phyloP scores from a whole-genome alignment of 2,888 invertebrate species.

The Noctua comes region DNA sequence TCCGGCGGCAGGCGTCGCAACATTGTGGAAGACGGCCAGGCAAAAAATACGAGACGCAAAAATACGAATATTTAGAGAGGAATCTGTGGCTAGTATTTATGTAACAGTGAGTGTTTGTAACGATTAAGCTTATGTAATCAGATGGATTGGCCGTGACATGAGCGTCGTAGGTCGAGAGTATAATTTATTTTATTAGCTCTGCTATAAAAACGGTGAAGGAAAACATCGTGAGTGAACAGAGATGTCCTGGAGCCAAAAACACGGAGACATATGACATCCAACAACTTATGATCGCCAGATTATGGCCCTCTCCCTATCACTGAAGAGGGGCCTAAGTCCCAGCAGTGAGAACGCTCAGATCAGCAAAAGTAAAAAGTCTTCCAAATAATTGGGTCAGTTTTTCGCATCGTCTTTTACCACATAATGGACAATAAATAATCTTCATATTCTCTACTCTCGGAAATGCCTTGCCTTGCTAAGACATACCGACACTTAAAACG shows the following conservation, averaged over 20 bases:
- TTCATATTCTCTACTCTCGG: not conserved
- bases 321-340: not conserved
- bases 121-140: too few species aligned
- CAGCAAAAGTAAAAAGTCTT: not conserved
- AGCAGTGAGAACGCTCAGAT: not conserved
- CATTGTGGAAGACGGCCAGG: too few species aligned
- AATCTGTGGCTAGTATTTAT: not conserved
- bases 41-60: not conserved
- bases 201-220: not conserved
- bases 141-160: not conserved
- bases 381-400: not conserved
- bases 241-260: not conserved
- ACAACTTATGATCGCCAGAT: not conserved
- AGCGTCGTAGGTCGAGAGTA: not conserved
- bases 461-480: not conserved
- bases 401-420: not conserved
- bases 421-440: not conserved
- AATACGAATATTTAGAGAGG: slow-evolving; percentile 18
- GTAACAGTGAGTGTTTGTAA: not conserved
- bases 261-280: not conserved
- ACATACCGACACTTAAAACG: not conserved
- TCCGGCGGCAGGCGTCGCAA: slow-evolving; percentile 11
- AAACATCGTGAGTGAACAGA: not conserved
- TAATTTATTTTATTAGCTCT: not conserved
- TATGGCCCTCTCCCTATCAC: not conserved